Base-by-base conservation (phyloP, 1,140 invertebrate species). In the Nymphalis io region DNA sequence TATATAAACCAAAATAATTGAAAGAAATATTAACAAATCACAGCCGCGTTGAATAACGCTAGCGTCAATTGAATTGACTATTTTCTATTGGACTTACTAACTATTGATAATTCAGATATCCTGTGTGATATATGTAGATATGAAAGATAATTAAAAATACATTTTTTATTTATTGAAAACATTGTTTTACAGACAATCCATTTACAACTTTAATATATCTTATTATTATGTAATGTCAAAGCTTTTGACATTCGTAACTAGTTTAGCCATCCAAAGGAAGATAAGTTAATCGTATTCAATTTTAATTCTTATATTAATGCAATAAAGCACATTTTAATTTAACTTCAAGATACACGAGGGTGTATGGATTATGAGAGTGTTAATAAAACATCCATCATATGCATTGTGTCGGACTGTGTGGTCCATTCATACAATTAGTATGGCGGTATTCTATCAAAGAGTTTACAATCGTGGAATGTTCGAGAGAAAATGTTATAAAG, bases 401-500 rank as follows among this genome's bases (percentile, higher is more conserved):
- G 46, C 18, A 51, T 55, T 55, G 51, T 55, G 23, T 27, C 21
- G 20, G 51, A 27, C 18, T 55, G 51, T 55, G 51, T 55, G 51
- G 51, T 55, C 51, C 51, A 55, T 55, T 55, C 51, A 55, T 55
- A 55, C 20, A 55, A 55, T 55, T 55, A 55, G 51, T 55, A 55
- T 8, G 51, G 20, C 51, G 51, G 51, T 27, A 55, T 55, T 51
- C 16, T 51, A 27, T 55, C 51, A 55, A 55, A 55, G 51, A 27
- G 13, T 13, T 23, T 55, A 51, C 46, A 20, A 51, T 51, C 46
- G 12, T 51, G 11, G 20, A 46, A 51, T 51, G 18, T 20, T 51
- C 20, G 46, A 51, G 46, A 51, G 46, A 20, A 51, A 51, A 51
- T 51, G 20, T 51, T 11, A 51, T 51, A 51, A 51, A 18, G 18